Evolutionary conservation across 2,888 invertebrate genomes (phyloP).

Genomic region (Aproaerema taeniolella): DNA sequence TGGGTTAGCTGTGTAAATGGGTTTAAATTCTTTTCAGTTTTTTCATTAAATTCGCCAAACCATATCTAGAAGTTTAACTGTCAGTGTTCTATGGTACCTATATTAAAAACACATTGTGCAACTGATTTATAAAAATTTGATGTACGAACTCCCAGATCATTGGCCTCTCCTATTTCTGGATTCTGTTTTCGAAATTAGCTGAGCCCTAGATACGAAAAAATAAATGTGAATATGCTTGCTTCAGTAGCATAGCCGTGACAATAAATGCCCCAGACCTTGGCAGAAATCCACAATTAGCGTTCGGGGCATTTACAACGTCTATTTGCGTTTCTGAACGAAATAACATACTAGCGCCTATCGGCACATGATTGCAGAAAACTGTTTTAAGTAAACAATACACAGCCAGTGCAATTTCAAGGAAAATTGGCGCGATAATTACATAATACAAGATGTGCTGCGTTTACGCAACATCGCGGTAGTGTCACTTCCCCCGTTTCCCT

Average conservation of each 20-base stretch:
- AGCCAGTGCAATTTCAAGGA: slow-evolving; percentile 5
- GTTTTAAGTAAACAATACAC: slow-evolving; percentile 8
- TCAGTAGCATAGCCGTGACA: slow-evolving; percentile 40
- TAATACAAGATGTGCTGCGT: slow-evolving; percentile 28
- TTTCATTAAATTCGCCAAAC: no score
- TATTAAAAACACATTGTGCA: no score
- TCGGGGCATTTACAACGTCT: slow-evolving; percentile 29
- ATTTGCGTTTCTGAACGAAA: slow-evolving; percentile 25
- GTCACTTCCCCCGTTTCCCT: slow-evolving; percentile 33
- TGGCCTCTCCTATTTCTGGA: slow-evolving; percentile 18
- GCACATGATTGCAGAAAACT: slow-evolving; percentile 35
- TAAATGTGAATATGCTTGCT: slow-evolving; percentile 21
- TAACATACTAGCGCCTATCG: slow-evolving; percentile 1
- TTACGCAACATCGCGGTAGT: slow-evolving; percentile 40
- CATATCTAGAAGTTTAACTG: no score
- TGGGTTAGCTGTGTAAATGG: no score
- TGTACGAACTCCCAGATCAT: slow-evolving; percentile 13
- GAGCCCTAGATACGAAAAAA: slow-evolving; percentile 29
- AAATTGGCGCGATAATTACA: slow-evolving; percentile 30
- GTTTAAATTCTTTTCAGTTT: no score
- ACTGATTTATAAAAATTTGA: no score
- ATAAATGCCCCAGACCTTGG: slow-evolving; percentile 65
- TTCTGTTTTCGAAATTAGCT: slow-evolving; percentile 31
- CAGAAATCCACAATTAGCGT: slow-evolving; percentile 63
- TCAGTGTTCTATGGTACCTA: no score